phyloP scores from a whole-genome alignment of 2,113 vertebrate species.

The Phocoena sinus region DNA sequence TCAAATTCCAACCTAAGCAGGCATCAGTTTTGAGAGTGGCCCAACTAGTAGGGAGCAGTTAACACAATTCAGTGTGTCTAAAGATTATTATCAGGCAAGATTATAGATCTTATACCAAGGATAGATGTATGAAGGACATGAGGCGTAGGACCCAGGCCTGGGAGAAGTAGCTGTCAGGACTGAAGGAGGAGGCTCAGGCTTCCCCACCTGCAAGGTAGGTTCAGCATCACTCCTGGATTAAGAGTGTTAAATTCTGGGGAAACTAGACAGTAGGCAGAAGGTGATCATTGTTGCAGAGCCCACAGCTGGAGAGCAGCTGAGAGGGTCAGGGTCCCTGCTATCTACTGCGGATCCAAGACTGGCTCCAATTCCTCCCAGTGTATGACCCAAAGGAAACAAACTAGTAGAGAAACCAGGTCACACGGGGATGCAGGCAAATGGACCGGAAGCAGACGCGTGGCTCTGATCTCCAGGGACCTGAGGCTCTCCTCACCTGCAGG shows the following conservation, averaged over 20 bases:
- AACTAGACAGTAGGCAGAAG: background rate
- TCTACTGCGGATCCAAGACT: background rate
- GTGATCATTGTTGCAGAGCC: background rate
- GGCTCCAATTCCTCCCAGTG: background rate
- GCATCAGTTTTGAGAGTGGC: background rate
- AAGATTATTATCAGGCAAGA: background rate
- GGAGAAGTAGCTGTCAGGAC: background rate
- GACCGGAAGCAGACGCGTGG: rapidly evolving
- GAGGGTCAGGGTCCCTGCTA: background rate
- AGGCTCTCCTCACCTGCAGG: background rate
- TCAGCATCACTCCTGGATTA: background rate
- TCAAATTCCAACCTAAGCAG: background rate
- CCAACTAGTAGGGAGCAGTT: background rate
- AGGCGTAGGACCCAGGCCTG: background rate
- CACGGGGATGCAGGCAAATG: background rate
- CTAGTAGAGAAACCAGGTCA: background rate
- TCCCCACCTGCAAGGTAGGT: too few species aligned
- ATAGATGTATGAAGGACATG: background rate
- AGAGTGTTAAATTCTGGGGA: background rate
- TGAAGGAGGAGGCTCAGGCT: background rate
- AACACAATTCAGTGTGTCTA: background rate
- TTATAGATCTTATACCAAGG: background rate
- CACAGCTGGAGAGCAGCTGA: background rate
- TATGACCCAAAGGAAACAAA: background rate
- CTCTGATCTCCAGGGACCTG: background rate